Percentiles rank a stretch among this genome's conserved stretches.
phyloP scores from a whole-genome alignment of 2,113 vertebrate genomes.

The Neoarius graeffei region DNA sequence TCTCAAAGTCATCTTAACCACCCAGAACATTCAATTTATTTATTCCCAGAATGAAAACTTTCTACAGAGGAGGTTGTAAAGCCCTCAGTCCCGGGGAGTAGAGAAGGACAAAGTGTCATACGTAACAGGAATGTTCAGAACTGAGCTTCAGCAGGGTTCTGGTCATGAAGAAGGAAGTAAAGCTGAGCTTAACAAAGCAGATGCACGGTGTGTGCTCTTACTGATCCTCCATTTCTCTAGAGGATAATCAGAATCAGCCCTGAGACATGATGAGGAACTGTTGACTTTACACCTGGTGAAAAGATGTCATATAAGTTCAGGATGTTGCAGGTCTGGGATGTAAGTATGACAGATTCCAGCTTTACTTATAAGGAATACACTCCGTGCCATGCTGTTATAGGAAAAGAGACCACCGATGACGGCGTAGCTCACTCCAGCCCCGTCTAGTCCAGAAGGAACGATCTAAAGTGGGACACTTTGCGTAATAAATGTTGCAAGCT shows the following conservation, averaged over 20 bases:
- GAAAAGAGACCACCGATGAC: no score
- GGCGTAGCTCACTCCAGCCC: no score
- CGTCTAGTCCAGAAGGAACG: no score
- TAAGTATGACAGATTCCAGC: neutral
- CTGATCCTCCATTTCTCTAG: conserved; percentile 38
- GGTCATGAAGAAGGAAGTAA: conserved; percentile 40
- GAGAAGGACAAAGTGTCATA: conserved; percentile 59
- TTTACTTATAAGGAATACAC: neutral
- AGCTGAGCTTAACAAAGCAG: conserved; percentile 46
- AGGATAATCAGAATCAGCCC: conserved; percentile 42
- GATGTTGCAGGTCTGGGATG: no score
- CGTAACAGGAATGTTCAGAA: conserved; percentile 58
- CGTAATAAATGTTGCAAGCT: no score
- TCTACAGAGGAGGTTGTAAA: conserved; percentile 19
- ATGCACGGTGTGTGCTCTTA: conserved; percentile 36
- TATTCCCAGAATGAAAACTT: conserved; percentile 63
- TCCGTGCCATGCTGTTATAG: no score
- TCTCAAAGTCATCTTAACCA: conserved; percentile 61
- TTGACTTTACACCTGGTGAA: neutral
- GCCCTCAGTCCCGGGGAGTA: conserved; percentile 58
- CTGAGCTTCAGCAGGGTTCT: conserved; percentile 49
- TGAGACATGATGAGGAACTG: neutral
- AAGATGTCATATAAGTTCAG: neutral
- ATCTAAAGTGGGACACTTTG: no score
- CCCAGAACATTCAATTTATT: conserved; percentile 51